Conservation (phyloP, 2,888 invertebrate species). For the Poecilus cupreus region DNA sequence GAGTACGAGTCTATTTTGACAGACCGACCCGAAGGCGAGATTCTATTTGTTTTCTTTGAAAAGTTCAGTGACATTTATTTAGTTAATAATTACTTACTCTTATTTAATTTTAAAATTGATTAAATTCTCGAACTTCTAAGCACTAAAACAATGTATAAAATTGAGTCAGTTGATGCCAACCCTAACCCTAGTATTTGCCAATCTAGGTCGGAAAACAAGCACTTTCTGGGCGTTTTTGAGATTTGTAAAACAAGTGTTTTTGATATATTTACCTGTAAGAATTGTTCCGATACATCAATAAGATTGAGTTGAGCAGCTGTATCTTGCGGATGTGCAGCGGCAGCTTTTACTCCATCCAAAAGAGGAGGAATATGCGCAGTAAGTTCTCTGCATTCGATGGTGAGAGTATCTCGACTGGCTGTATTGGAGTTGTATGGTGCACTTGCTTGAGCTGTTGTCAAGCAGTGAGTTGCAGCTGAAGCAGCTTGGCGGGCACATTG, state of each 20-base stretch:
- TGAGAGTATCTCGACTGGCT: slow-evolving; percentile 81
- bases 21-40: no score
- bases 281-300: slow-evolving; percentile 88
- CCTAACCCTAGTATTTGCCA: no score
- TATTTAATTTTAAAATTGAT: no score
- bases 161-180: no score
- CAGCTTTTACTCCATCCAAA: slow-evolving; percentile 85
- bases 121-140: no score
- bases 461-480: slow-evolving; percentile 92
- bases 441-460: slow-evolving; percentile 90
- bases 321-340: slow-evolving; percentile 81
- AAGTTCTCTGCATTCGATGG: slow-evolving; percentile 83
- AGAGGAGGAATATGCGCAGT: slow-evolving; percentile 87
- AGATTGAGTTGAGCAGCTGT: slow-evolving; percentile 86
- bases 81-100: no score
- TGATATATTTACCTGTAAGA: slow-evolving; percentile 78
- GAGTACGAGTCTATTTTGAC: no score
- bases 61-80: no score
- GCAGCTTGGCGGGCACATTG: slow-evolving; percentile 90
- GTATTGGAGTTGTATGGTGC: slow-evolving; percentile 83
- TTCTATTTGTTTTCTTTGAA: no score
- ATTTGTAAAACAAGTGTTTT: neutral
- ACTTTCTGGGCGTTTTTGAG: no score
- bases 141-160: no score
- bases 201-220: no score